Conservation (phyloP, 2,888 invertebrate species). For the Zele albiditarsus region DNA sequence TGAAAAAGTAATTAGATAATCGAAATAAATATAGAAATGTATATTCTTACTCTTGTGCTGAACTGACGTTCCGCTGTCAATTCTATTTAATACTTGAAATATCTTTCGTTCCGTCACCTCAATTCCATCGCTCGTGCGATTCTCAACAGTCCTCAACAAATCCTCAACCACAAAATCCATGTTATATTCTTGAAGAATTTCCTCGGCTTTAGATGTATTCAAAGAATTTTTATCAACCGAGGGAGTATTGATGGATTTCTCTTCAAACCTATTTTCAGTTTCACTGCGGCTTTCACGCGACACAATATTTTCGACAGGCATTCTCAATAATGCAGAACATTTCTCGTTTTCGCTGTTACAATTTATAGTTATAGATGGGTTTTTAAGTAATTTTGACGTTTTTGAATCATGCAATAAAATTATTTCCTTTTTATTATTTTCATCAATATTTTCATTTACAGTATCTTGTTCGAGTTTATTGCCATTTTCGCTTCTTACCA, state of each 20-base stretch:
- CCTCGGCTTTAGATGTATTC: neutral
- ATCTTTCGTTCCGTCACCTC: neutral
- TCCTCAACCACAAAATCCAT: neutral
- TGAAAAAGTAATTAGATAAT: neutral
- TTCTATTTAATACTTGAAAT: neutral
- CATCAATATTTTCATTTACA: neutral
- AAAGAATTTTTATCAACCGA: neutral
- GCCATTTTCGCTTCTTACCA: neutral
- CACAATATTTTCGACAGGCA: neutral
- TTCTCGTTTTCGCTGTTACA: neutral
- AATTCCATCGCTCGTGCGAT: neutral
- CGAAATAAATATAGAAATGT: neutral
- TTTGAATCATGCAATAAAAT: conserved; percentile 7
- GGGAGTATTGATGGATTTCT: neutral
- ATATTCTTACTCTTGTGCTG: neutral
- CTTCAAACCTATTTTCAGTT: neutral
- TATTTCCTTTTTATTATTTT: neutral
- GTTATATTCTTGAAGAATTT: neutral
- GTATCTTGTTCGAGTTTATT: neutral
- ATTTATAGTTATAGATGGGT: neutral
- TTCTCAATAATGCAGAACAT: neutral
- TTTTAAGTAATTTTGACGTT: neutral
- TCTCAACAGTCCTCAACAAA: neutral
- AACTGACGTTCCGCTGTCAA: neutral
- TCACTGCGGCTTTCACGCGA: neutral